Conservation (phyloP, 2,113 vertebrate species). For the Salminus brasiliensis region DNA sequence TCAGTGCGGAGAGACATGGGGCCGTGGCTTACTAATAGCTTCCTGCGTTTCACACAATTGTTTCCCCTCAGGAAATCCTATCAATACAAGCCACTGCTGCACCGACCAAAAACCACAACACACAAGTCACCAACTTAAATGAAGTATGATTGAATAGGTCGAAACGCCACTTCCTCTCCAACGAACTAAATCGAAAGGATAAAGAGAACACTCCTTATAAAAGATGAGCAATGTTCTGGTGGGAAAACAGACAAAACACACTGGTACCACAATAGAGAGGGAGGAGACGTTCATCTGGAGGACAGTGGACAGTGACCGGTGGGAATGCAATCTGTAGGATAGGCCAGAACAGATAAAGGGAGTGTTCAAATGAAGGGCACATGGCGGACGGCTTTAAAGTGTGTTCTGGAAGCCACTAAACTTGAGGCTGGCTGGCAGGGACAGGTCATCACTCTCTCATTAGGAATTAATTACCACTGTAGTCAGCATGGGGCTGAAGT, state of each 20-base stretch:
- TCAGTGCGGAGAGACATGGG: conserved; percentile 68
- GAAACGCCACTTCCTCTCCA: not conserved
- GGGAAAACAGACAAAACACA: conserved; percentile 2
- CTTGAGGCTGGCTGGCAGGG: conserved; percentile 36
- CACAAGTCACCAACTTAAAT: conserved; percentile 54
- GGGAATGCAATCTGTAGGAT: not conserved
- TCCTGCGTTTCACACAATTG: conserved; percentile 79
- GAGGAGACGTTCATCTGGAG: not conserved
- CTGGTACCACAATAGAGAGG: not conserved
- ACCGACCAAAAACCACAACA: conserved; percentile 51
- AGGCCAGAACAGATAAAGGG: not conserved
- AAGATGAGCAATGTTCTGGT: not conserved
- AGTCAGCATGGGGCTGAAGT: conserved; percentile 36
- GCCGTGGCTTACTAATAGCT: conserved; percentile 76
- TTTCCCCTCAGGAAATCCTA: conserved; percentile 78
- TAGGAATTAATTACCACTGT: conserved; percentile 61
- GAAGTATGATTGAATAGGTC: conserved; percentile 46
- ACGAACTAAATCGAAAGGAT: not conserved
- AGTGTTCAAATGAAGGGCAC: conserved; percentile 10
- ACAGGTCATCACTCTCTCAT: conserved; percentile 57
- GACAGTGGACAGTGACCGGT: not conserved
- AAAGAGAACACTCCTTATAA: conserved; percentile 11
- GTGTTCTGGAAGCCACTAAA: conserved; percentile 24
- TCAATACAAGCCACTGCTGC: conserved; percentile 56
- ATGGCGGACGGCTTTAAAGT: conserved; percentile 9